Evolutionary conservation across 2,888 invertebrate species (phyloP), one percentile per base, ranked within the genome.

Genomic region (Macrosiphum euphorbiae): DNA sequence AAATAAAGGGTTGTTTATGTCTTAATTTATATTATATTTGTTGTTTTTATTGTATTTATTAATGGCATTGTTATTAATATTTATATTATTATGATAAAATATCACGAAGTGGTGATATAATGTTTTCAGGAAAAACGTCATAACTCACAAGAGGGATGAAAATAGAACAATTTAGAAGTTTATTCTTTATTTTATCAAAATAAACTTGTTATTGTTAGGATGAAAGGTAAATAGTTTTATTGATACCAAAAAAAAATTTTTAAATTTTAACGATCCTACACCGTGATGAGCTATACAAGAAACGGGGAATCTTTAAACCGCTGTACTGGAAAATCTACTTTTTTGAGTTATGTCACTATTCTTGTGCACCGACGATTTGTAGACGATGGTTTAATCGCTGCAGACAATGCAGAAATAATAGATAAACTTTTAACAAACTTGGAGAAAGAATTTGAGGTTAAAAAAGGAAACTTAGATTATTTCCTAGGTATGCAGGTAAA

Each of bases 1-100:
- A 88, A 88, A 88, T 88, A 88, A 88, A 88, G 88, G 88, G 35
- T 88, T 88, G 88, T 88, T 88, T 88, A 52, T 88, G 88, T 88
- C 52, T 88, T 55, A 20, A 55, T 55, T 55, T 55, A 55, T 55
- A 55, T 55, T 24, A 24, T 8, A 35, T 24, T 55, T 55, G 55
- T 55, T 55, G 55, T 55, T 55, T 55, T 55, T 55, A 55, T 55
- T 55, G 24, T 50, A 88, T 88, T 88, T 88, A 88, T 88, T 88
- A 88, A 88, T 88, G 50, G 52, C 88, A n/a, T 88, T 88, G 88
- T 88, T 88, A 88, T 88, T 88, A 88, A 88, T 88, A 88, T 88
- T 88, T n/a, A 28, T 88, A 52, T 88, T 88, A 88, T 88, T 88
- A 88, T 88, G 52, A 87, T 88, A 52, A 88, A 88, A 88, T 88